A percentile compares a stretch with the other conserved stretches of the same genome.
These are phyloP conservation scores for Lamprologus tigripictilis DNA, from an alignment of 2,113 vertebrate genomes.

Conservation along the genomic window DNA sequence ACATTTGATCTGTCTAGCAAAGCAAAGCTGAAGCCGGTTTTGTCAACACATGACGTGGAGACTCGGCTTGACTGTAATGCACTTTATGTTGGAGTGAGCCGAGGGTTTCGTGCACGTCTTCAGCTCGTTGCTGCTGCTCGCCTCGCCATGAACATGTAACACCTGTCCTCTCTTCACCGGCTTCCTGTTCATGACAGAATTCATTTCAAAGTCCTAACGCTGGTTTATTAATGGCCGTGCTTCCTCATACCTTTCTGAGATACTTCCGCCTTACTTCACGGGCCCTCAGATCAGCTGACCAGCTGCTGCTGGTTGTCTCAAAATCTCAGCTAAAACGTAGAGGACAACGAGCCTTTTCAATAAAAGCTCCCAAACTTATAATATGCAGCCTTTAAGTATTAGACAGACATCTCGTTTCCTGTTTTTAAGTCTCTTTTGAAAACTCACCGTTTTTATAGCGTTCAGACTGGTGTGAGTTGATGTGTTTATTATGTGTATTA, in stretches of 20 bases:
- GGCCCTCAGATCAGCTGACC: not conserved
- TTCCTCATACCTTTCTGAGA: not conserved
- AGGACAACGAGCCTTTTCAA: fast-evolving
- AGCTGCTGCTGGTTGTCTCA: not conserved
- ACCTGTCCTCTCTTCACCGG: not conserved
- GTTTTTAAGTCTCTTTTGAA: no score
- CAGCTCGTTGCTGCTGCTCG: not conserved
- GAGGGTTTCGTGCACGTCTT: not conserved
- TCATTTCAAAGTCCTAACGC: not conserved
- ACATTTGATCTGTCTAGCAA: not conserved
- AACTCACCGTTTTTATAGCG: no score
- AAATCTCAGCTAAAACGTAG: not conserved
- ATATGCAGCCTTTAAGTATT: not conserved
- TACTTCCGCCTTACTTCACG: not conserved
- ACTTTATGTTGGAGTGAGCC: not conserved
- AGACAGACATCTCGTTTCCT: no score
- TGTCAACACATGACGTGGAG: not conserved
- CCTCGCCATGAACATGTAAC: not conserved
- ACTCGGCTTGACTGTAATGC: not conserved
- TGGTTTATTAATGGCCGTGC: not conserved
- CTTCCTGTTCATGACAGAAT: not conserved
- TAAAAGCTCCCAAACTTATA: not conserved
- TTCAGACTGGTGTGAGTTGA: not conserved
- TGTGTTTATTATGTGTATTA: not conserved
- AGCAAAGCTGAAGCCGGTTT: not conserved